Percentiles rank a stretch among this genome's conserved stretches.
Conservation (phyloP, 2,113 vertebrate species). For the Ptilonorhynchus violaceus region DNA sequence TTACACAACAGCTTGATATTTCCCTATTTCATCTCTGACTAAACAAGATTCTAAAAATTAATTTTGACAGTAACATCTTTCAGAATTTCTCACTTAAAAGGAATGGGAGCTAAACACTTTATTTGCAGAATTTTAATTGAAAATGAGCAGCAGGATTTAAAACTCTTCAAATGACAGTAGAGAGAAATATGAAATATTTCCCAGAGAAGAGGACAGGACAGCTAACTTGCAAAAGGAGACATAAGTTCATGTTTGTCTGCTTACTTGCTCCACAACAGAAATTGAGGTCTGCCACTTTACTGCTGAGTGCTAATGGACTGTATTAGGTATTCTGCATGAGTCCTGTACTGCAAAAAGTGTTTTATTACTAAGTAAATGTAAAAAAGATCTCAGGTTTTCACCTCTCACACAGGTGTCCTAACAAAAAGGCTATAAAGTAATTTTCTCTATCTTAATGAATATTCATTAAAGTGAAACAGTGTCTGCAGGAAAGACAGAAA, state of each 20-base stretch:
- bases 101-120: neutral
- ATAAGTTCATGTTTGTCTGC: neutral
- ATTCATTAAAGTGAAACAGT: neutral
- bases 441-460: neutral
- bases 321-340: neutral
- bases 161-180: neutral
- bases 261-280: neutral
- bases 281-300: neutral
- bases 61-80: neutral
- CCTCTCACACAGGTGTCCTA: neutral
- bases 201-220: neutral
- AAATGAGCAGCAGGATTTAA: neutral
- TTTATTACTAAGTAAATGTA: neutral
- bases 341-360: neutral
- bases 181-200: neutral
- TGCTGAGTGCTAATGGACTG: neutral
- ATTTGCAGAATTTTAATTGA: neutral
- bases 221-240: neutral
- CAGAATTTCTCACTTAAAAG: neutral
- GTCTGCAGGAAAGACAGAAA: neutral
- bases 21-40: neutral
- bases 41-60: neutral
- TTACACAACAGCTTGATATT: neutral
- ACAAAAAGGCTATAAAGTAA: neutral
- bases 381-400: neutral